A percentile compares a stretch with the other conserved stretches of the same genome.
phyloP scores from a whole-genome alignment of 2,113 vertebrate genomes.

The Tachysurus vachellii region DNA sequence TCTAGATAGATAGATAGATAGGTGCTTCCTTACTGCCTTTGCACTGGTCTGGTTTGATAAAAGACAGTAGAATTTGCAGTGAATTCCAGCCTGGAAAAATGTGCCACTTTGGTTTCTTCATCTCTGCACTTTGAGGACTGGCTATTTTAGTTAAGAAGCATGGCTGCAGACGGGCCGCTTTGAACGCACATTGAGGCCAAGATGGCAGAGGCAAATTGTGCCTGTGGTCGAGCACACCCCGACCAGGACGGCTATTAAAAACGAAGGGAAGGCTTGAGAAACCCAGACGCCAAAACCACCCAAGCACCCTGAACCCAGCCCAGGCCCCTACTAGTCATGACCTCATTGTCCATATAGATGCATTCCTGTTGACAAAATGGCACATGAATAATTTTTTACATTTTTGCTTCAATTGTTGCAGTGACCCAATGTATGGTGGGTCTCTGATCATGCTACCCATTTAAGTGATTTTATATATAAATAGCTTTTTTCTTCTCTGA shows the following conservation, averaged over 20 bases:
- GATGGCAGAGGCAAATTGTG: constrained; percentile 68
- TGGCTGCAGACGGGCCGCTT: constrained; percentile 65
- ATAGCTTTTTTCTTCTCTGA: not conserved
- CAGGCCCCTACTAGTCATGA: constrained; percentile 54
- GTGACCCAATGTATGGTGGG: not conserved
- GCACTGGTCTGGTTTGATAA: constrained; percentile 27
- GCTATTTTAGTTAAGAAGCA: constrained; percentile 67
- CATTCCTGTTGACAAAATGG: constrained; percentile 47
- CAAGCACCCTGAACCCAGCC: constrained; percentile 59
- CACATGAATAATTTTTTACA: constrained; percentile 24
- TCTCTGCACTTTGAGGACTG: constrained; percentile 51
- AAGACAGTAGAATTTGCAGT: constrained; percentile 31
- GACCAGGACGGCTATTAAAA: constrained; percentile 75
- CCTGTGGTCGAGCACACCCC: constrained; percentile 77
- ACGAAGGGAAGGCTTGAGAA: constrained; percentile 64
- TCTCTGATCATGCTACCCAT: not conserved
- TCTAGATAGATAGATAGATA: constrained; percentile 29
- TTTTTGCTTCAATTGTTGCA: constrained; percentile 12
- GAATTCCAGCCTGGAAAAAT: constrained; percentile 42
- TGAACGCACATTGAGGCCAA: constrained; percentile 66
- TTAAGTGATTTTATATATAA: not conserved
- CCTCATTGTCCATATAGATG: constrained; percentile 59
- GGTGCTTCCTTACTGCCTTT: constrained; percentile 34
- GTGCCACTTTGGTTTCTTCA: constrained; percentile 42
- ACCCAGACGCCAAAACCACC: constrained; percentile 73